A percentile compares a stretch with the other conserved stretches of the same genome.
phyloP scores from a whole-genome alignment of 1,140 invertebrate species.

The Coelopa frigida region DNA sequence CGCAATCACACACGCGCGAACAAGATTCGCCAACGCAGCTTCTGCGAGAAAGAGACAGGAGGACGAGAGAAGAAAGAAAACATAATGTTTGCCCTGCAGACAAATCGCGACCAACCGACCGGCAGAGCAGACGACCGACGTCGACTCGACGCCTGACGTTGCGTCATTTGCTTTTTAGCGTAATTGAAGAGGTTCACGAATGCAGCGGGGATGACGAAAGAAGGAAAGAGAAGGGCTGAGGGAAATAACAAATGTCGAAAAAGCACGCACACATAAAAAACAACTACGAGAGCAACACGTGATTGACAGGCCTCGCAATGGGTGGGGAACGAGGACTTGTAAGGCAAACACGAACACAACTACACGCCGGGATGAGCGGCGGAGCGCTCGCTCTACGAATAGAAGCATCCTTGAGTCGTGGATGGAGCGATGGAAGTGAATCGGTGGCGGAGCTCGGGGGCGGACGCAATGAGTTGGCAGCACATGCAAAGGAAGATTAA shows the following conservation, averaged over 20 bases:
- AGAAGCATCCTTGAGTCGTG: too few relatives aligned
- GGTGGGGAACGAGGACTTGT: not conserved
- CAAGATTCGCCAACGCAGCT: too few relatives aligned
- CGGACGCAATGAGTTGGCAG: conserved; percentile 13
- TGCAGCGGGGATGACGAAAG: conserved; percentile 1
- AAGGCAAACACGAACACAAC: too few relatives aligned
- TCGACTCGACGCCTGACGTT: not conserved
- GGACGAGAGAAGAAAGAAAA: too few relatives aligned
- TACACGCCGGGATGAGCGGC: too few relatives aligned
- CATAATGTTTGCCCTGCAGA: conserved; percentile 35
- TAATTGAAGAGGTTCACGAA: too few relatives aligned
- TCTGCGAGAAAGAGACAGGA: too few relatives aligned
- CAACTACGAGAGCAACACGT: conserved; percentile 5
- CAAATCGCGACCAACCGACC: conserved; percentile 23
- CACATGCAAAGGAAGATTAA: conserved; percentile 27
- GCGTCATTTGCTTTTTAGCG: not conserved
- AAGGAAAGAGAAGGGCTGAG: conserved; percentile 5
- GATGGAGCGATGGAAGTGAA: too few relatives aligned
- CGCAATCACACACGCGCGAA: too few relatives aligned
- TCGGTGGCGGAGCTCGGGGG: not conserved
- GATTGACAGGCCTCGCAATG: conserved; percentile 31
- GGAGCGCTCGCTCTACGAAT: too few relatives aligned
- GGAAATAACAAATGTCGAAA: not conserved
- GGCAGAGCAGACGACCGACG: not conserved
- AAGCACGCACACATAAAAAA: not conserved